phyloP scores from a whole-genome alignment of 1,140 invertebrate species.

The Ips typographus region DNA sequence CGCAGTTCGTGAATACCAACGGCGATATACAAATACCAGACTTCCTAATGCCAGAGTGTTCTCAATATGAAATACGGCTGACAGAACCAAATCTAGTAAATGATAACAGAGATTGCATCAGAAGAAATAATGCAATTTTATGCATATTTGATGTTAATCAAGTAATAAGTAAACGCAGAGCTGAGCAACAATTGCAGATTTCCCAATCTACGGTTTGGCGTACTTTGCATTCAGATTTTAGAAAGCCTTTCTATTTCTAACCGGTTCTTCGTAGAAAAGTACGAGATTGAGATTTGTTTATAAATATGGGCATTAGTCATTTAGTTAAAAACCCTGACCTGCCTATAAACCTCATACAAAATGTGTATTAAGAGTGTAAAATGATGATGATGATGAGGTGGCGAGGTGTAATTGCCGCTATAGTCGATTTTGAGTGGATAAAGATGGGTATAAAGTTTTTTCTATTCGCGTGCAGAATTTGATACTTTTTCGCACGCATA shows the following conservation, averaged over 20 bases:
- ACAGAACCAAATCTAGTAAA: neutral
- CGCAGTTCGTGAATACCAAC: neutral
- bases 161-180: neutral
- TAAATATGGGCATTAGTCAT: too few relatives aligned
- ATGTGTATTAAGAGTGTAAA: too few relatives aligned
- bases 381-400: too few relatives aligned
- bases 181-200: neutral
- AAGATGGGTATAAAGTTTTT: too few relatives aligned
- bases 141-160: neutral
- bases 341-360: too few relatives aligned
- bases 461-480: too few relatives aligned
- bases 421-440: too few relatives aligned
- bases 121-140: neutral
- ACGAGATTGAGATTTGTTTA: too few relatives aligned
- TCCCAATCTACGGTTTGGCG: neutral
- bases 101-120: neutral
- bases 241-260: neutral
- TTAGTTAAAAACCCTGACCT: too few relatives aligned
- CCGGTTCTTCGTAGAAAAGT: too few relatives aligned
- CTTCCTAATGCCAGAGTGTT: neutral
- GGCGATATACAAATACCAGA: neutral
- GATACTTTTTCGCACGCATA: too few relatives aligned
- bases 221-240: neutral
- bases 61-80: neutral
- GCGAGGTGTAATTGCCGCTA: too few relatives aligned